phyloP scores from a whole-genome alignment of 2,113 vertebrate genomes.

The Potamarius usumacintae region DNA sequence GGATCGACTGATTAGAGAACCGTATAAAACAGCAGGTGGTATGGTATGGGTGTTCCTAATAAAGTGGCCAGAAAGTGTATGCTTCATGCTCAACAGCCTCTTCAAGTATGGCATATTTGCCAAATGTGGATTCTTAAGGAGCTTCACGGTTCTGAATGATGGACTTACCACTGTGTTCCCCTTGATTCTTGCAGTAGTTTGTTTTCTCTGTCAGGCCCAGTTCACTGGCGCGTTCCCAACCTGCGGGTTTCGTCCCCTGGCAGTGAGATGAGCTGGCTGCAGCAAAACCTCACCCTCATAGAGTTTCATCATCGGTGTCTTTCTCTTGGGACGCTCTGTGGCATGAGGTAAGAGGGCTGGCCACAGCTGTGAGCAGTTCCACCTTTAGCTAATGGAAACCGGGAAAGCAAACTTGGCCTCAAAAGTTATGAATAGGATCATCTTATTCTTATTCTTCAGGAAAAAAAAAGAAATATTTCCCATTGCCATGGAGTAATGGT shows the following conservation, averaged over 20 bases:
- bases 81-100: not conserved
- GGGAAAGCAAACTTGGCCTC: slow-evolving; percentile 23
- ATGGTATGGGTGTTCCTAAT: no score
- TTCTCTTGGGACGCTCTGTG: slow-evolving; percentile 42
- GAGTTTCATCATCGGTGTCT: slow-evolving; percentile 42
- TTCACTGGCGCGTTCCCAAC: slow-evolving; percentile 28
- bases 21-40: no score
- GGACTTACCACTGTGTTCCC: slow-evolving; percentile 23
- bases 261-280: slow-evolving; percentile 33
- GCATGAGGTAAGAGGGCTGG: slow-evolving; percentile 56
- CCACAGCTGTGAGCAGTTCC: slow-evolving; percentile 49
- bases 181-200: slow-evolving; percentile 37
- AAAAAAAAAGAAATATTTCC: slow-evolving; percentile 42
- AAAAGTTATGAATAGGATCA: slow-evolving; percentile 39
- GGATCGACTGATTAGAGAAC: no score
- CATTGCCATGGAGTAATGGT: slow-evolving; percentile 38
- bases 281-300: slow-evolving; percentile 44
- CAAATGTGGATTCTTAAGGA: slow-evolving; percentile 35
- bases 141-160: not conserved
- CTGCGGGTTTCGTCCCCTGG: slow-evolving; percentile 43
- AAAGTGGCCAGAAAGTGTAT: no score
- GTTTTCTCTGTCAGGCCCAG: slow-evolving; percentile 40
- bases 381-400: slow-evolving; percentile 53
- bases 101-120: not conserved
- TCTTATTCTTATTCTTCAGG: slow-evolving; percentile 21